phyloP scores from a whole-genome alignment of 2,797 vertebrate species.

The Harpagifer antarcticus region DNA sequence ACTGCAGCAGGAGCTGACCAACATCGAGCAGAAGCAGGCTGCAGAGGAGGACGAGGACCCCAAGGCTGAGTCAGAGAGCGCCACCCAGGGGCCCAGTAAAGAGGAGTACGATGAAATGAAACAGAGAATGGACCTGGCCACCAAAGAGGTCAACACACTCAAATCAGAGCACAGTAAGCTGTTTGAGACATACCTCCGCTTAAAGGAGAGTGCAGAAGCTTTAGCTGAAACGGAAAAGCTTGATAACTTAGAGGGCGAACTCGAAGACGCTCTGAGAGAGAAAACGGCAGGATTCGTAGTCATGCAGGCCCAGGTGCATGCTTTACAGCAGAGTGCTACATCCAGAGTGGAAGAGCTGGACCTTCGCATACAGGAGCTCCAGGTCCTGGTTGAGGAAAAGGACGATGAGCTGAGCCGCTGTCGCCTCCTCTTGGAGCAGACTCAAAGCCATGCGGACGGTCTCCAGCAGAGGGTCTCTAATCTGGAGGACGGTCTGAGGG shows the following conservation, averaged over 20 bases:
- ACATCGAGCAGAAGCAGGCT: constrained; percentile 86
- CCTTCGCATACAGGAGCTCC: constrained; percentile 82
- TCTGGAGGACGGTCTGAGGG: constrained; percentile 88
- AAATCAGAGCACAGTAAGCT: constrained; percentile 78
- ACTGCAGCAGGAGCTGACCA: constrained; percentile 92
- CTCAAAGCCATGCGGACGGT: constrained; percentile 73
- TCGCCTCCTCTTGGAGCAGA: constrained; percentile 83
- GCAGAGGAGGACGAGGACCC: constrained; percentile 83
- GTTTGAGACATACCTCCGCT: constrained; percentile 63
- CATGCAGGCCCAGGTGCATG: constrained; percentile 79
- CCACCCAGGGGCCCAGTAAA: constrained; percentile 57
- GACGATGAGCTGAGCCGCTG: constrained; percentile 84
- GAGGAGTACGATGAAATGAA: constrained; percentile 86
- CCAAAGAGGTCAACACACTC: constrained; percentile 83
- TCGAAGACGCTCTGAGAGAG: constrained; percentile 79
- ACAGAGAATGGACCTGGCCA: constrained; percentile 82
- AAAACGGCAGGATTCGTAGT: constrained; percentile 77
- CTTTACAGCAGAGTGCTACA: constrained; percentile 81
- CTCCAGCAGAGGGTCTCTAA: constrained; percentile 82
- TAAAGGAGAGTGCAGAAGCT: constrained; percentile 70
- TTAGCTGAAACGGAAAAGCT: constrained; percentile 53
- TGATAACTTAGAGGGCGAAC: constrained; percentile 58
- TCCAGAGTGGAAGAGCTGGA: constrained; percentile 77
- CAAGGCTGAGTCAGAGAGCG: constrained; percentile 68
- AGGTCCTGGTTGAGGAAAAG: constrained; percentile 83